These are phyloP conservation scores for Leptopilina syphax DNA, from an alignment of 2,888 invertebrate species.

Conservation along the genomic window DNA sequence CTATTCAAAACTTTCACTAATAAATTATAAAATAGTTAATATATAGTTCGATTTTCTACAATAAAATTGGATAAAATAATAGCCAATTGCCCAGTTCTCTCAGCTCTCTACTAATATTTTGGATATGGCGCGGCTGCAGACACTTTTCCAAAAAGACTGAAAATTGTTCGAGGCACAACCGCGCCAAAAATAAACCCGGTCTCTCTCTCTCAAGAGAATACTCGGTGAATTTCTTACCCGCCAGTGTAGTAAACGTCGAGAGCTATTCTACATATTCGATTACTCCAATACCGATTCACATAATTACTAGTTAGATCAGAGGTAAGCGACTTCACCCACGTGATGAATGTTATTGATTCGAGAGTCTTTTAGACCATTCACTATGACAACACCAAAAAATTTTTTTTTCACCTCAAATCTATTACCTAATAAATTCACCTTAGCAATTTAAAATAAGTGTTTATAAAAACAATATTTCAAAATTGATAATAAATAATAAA, in stretches of 20 bases:
- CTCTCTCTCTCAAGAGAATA: conserved; percentile 67
- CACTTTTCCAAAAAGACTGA: conserved; percentile 72
- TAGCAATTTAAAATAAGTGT: no score
- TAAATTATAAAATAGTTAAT: not conserved
- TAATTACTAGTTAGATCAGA: conserved; percentile 23
- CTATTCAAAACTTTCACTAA: no score
- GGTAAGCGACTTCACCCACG: conserved; percentile 17
- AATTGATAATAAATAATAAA: not conserved
- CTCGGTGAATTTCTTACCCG: conserved; percentile 55
- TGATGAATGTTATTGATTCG: conserved; percentile 25
- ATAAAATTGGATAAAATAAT: conserved; percentile 2
- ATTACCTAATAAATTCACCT: not conserved
- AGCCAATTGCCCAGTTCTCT: not conserved
- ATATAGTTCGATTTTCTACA: not conserved
- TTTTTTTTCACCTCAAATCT: not conserved
- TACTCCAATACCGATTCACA: conserved; percentile 20
- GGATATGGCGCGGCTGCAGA: conserved; percentile 55
- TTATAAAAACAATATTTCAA: not conserved
- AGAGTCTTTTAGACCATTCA: not conserved
- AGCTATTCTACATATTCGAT: conserved; percentile 43
- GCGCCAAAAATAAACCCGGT: conserved; percentile 73
- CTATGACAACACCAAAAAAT: not conserved
- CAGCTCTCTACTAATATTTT: conserved; percentile 52
- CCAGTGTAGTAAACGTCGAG: conserved; percentile 55
- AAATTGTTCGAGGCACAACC: conserved; percentile 65